A percentile compares a stretch with the other conserved stretches of the same genome.
These are phyloP conservation scores for Limosa lapponica DNA, from an alignment of 2,797 vertebrate genomes.

Conservation along the genomic window DNA sequence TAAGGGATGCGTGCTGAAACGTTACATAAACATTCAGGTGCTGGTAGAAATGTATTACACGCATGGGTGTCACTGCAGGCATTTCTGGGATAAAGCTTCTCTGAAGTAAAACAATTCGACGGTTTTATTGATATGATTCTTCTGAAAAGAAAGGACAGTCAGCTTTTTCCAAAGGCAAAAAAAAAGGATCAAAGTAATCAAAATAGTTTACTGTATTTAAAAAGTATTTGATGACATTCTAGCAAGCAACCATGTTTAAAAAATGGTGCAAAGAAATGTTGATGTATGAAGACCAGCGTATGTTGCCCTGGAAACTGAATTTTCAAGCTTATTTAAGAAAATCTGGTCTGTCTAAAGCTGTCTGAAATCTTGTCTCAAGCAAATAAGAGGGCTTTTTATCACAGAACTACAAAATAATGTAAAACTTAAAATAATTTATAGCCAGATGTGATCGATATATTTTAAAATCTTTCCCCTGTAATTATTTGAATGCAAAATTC, in stretches of 20 bases:
- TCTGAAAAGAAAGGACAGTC: conserved; percentile 24
- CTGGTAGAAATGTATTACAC: neutral
- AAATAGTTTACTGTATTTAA: conserved; percentile 62
- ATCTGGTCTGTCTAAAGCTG: conserved; percentile 64
- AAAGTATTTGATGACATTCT: conserved; percentile 44
- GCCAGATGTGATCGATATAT: neutral
- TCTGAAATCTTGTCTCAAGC: conserved; percentile 47
- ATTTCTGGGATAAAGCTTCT: conserved; percentile 35
- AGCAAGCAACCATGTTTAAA: conserved; percentile 52
- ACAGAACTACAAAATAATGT: neutral
- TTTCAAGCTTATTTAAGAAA: conserved; percentile 76
- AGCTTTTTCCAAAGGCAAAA: neutral
- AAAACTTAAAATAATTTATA: neutral
- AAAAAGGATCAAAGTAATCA: conserved; percentile 51
- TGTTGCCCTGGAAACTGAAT: conserved; percentile 80
- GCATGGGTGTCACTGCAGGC: neutral
- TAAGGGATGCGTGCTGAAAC: neutral
- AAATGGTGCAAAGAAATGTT: conserved; percentile 59
- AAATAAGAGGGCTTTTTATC: neutral
- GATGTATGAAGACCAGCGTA: conserved; percentile 62
- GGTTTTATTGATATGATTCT: conserved; percentile 5
- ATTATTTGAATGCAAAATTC: neutral
- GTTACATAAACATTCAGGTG: conserved; percentile 19
- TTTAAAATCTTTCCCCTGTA: neutral
- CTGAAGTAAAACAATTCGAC: conserved; percentile 16